These are phyloP conservation scores for Anticlea derivata DNA, from an alignment of 2,888 invertebrate species.

Conservation along the genomic window DNA sequence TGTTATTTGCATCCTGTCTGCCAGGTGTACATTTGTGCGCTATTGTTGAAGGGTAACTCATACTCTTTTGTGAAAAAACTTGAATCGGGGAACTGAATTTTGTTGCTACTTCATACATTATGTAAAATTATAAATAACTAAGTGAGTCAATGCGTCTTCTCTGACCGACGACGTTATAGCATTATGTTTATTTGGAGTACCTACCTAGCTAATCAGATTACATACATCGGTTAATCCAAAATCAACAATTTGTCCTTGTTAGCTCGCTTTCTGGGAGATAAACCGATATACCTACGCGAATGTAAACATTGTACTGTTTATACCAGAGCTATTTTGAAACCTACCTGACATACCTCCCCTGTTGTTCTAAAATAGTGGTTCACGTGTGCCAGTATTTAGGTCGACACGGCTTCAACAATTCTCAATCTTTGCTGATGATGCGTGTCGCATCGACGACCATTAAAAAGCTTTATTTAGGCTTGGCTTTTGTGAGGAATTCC, in stretches of 20 bases:
- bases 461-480: constrained; percentile 45
- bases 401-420: constrained; percentile 73
- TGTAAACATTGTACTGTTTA: constrained; percentile 40
- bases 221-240: neutral
- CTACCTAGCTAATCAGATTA: neutral
- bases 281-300: neutral
- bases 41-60: constrained; percentile 68
- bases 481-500: constrained; percentile 37
- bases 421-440: constrained; percentile 68
- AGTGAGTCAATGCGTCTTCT: too few relatives aligned
- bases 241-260: constrained; percentile 7
- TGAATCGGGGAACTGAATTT: too few relatives aligned
- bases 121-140: too few relatives aligned
- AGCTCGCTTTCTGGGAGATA: constrained; percentile 1
- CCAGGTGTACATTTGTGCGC: constrained; percentile 67
- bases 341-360: constrained; percentile 67
- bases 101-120: too few relatives aligned
- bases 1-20: constrained; percentile 82
- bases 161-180: neutral
- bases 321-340: constrained; percentile 60
- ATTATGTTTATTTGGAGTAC: too few relatives aligned
- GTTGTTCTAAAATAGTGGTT: constrained; percentile 70
- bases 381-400: constrained; percentile 71
- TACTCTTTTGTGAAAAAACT: too few relatives aligned
- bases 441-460: constrained; percentile 60